Base-by-base conservation (phyloP, 2,888 invertebrate species). In the Stenoptilia bipunctidactyla region DNA sequence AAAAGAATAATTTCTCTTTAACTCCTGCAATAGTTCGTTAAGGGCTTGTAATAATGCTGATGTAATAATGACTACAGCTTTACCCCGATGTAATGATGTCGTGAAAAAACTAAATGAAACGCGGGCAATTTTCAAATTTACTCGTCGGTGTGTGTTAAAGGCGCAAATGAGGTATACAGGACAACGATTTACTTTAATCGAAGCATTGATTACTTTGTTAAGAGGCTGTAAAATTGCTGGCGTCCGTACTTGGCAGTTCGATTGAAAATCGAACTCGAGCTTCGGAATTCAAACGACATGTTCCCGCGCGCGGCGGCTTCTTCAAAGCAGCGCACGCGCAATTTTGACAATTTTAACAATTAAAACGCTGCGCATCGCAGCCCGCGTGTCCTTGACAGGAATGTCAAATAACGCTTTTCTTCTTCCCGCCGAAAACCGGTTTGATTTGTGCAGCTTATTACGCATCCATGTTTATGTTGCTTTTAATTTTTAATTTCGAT, bases 321-420 rank as follows among this genome's bases (percentile, higher is more conserved):
- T 52, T 72, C 79, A 79, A 77, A 54, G 56, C 58, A 48, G 53
- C 45, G 51, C 50, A 53, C 46, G 66, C 60, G 72, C 70, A 73
- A 76, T 80, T 80, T 76, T 70, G 77, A 77, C 80, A 79, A 76
- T 80, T 80, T 76, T 70, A 77, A 77, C 80, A 79, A 82, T 83
- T 82, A 82, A 82, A 82, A 71, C 61, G 66, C 74, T 66, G 61
- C 57, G 66, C 68, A 74, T 79, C 61, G 70, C 67, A 55, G 47
- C 37, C 49, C 48, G 47, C 52, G 73, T 79, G 80, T 73, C 80
- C 80, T 82, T 82, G 80, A 61, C 53, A 61, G 65, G 82, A 79
- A 82, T 79, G 61, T 58, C 53, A 62, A 34, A 30, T 30, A 9
- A 49, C 51, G 50, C 43, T 48, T 46, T 53, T 54, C 54, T 66